Evolutionary conservation across 2,888 invertebrate genomes (phyloP), one percentile per base, ranked within the genome.

Genomic region (Amphipyra berbera): DNA sequence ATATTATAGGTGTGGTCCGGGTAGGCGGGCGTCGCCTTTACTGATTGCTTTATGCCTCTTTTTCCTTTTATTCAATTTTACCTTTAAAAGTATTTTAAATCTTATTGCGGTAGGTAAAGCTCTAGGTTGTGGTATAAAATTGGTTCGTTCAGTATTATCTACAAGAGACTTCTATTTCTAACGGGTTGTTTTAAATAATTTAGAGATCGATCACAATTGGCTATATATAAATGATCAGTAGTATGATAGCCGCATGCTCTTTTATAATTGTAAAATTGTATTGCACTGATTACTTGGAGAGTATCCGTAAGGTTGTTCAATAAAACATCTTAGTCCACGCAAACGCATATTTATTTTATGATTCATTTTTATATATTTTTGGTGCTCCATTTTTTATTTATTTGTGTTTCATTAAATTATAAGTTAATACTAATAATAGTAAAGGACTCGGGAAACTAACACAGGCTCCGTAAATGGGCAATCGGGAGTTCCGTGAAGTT

Each of bases 341-440:
- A 94, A 94, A 94, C 93, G 90, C 89, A 88, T 94, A 87, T 71
- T 71, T 93, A 93, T 94, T 93, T 93, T 90, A 85, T 88, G 92
- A 93, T 93, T 92, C 89, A 88, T 88, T 91, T 91, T 91, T 88
- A 84, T 84, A 85, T 84, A 83, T 91, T 93, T 94, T 93, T 92
- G 93, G 95, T 95, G 94, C 95, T 95, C 94, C 95, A 94, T 94
- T 94, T 93, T 90, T 92, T 85, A 85, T 84, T 87, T 84, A 76
- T 88, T 87, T 87, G 91, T 93, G 91, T 93, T 85, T 90, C 81
- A 89, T 93, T 93, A 91, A 93, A 89, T 92, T 92, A 94, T 90
- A 90, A 92, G 91, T 93, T 93, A 94, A 91, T 90, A 90, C 91
- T 93, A 94, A 87, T 88, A 90, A 90, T 92, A 92, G 88, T 89